phyloP scores from a whole-genome alignment of 1,140 invertebrate genomes.

The Aphidius gifuensis region DNA sequence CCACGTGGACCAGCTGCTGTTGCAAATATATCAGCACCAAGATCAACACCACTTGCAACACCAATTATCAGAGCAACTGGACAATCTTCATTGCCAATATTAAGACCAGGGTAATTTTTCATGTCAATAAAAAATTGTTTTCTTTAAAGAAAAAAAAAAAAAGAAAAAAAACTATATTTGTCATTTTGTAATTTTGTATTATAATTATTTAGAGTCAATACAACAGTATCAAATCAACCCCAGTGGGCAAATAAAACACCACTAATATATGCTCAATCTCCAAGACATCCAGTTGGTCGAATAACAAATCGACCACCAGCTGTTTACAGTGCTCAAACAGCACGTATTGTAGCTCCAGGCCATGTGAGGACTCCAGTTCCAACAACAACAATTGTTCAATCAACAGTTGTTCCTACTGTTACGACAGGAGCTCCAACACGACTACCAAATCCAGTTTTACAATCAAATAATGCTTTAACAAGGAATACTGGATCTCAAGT shows the following conservation, averaged over 20 bases:
- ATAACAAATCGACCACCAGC: slow-evolving; percentile 39
- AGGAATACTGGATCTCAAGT: slow-evolving; percentile 42
- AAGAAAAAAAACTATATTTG: background rate
- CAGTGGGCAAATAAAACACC: slow-evolving; percentile 49
- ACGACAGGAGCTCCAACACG: slow-evolving; percentile 39
- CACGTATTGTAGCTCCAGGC: slow-evolving; percentile 37
- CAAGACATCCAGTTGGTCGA: slow-evolving; percentile 45
- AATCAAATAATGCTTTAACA: slow-evolving; percentile 42
- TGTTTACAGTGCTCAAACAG: slow-evolving; percentile 41
- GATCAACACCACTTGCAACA: slow-evolving; percentile 54
- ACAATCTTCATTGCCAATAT: slow-evolving; percentile 37
- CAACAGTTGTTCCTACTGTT: slow-evolving; percentile 47
- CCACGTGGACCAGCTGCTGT: slow-evolving; percentile 54
- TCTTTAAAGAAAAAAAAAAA: background rate
- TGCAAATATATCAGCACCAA: slow-evolving; percentile 56
- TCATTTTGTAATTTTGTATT: slow-evolving; percentile 10
- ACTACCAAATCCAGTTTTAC: slow-evolving; percentile 46
- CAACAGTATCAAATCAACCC: slow-evolving; percentile 43
- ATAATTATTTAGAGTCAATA: slow-evolving; percentile 33
- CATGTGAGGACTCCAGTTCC: slow-evolving; percentile 34
- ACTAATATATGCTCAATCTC: slow-evolving; percentile 45
- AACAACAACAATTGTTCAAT: slow-evolving; percentile 33
- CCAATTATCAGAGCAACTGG: slow-evolving; percentile 51
- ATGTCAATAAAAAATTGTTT: background rate
- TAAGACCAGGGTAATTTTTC: slow-evolving; percentile 36